Percentiles rank a stretch among this genome's conserved stretches.
These are phyloP conservation scores for Eriosoma lanigerum DNA, from an alignment of 1,140 invertebrate genomes.

Conservation along the genomic window DNA sequence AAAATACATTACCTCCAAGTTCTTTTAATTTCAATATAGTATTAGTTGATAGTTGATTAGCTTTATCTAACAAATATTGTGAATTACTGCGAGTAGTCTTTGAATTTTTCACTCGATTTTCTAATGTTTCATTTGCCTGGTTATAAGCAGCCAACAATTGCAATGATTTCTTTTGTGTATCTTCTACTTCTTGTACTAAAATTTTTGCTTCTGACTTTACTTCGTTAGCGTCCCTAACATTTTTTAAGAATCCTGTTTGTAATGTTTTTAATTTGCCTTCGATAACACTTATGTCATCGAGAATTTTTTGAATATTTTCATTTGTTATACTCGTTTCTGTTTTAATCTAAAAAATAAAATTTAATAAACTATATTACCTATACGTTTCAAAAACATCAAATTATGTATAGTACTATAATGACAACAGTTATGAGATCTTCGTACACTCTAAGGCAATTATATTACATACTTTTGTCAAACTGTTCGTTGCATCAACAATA, in stretches of 20 bases:
- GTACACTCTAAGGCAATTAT: neutral
- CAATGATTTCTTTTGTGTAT: slow-evolving; percentile 61
- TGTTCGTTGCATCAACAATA: slow-evolving; percentile 72
- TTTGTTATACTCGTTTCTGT: slow-evolving; percentile 74
- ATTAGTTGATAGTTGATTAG: slow-evolving; percentile 74
- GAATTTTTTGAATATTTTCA: slow-evolving; percentile 72
- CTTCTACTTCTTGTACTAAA: slow-evolving; percentile 63
- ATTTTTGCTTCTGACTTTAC: slow-evolving; percentile 63
- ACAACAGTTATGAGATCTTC: too few species aligned
- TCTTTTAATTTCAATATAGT: slow-evolving; percentile 74
- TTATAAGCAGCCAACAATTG: slow-evolving; percentile 65
- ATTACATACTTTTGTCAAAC: slow-evolving; percentile 66
- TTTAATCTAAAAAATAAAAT: slow-evolving; percentile 62
- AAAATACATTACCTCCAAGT: slow-evolving; percentile 63
- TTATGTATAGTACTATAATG: too few species aligned
- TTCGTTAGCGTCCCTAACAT: slow-evolving; percentile 67
- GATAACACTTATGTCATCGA: slow-evolving; percentile 68
- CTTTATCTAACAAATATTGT: slow-evolving; percentile 70
- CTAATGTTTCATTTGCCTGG: slow-evolving; percentile 64
- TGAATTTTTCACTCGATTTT: slow-evolving; percentile 66
- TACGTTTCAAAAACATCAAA: too few species aligned
- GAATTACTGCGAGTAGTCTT: slow-evolving; percentile 71
- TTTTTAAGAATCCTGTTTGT: slow-evolving; percentile 74
- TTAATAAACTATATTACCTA: neutral
- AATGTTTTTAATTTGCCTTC: slow-evolving; percentile 70